phyloP scores from a whole-genome alignment of 2,888 invertebrate species.

The Rhodophaea formosa region DNA sequence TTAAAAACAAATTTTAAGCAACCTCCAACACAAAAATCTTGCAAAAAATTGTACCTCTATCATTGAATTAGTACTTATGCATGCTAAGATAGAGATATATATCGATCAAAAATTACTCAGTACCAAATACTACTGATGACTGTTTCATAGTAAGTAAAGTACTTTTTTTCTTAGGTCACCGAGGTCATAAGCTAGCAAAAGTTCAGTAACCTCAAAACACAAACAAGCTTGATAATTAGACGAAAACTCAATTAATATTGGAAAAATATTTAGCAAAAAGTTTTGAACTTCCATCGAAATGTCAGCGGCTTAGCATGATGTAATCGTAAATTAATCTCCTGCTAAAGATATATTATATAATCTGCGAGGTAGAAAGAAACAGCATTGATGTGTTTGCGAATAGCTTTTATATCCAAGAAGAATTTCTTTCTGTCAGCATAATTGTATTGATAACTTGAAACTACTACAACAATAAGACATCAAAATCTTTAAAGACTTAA shows the following conservation, averaged over 20 bases:
- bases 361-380: not conserved
- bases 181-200: constrained; percentile 22
- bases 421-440: no score
- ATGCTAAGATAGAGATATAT: no score
- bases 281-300: constrained; percentile 31
- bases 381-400: not conserved
- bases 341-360: constrained; percentile 17
- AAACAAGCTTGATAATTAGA: constrained; percentile 25
- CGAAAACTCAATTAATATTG: constrained; percentile 36
- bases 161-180: constrained; percentile 32
- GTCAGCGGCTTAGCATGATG: constrained; percentile 39
- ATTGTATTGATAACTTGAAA: no score
- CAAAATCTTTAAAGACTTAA: no score
- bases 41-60: no score
- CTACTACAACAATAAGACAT: no score
- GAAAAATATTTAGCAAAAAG: constrained; percentile 31
- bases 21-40: no score
- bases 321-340: constrained; percentile 21
- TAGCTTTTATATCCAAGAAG: constrained; percentile 24
- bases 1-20: no score
- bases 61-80: no score
- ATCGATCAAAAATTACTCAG: no score
- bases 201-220: constrained; percentile 32
- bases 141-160: constrained; percentile 7
- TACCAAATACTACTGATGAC: no score